phyloP scores from a whole-genome alignment of 2,797 vertebrate genomes.

The Myotis planiceps region DNA sequence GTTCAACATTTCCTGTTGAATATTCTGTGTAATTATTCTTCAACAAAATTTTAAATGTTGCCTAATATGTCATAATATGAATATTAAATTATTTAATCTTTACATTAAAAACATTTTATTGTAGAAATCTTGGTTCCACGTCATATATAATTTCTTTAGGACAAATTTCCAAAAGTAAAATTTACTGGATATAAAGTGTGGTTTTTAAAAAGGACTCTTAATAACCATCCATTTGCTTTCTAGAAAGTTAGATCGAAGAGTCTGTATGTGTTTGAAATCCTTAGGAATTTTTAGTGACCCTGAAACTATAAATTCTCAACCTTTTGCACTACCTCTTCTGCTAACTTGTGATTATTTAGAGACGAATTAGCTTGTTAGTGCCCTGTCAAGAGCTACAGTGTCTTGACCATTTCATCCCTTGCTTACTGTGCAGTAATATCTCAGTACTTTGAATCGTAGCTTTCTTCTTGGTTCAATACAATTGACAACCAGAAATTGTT shows the following conservation, averaged over 20 bases:
- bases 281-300: not conserved
- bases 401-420: not conserved
- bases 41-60: slow-evolving; percentile 26
- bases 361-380: not conserved
- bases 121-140: not conserved
- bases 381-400: not conserved
- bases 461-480: not conserved
- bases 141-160: not conserved
- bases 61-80: not conserved
- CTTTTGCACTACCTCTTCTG: not conserved
- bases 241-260: not conserved
- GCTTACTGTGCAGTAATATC: not conserved
- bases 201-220: not conserved
- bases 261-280: not conserved
- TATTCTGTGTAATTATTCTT: slow-evolving; percentile 6
- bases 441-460: not conserved
- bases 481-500: not conserved
- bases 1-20: not conserved
- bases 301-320: not conserved
- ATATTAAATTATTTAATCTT: not conserved
- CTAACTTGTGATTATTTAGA: not conserved
- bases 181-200: not conserved
- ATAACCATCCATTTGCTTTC: not conserved
- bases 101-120: not conserved
- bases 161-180: slow-evolving; percentile 30